These are phyloP conservation scores for Clivina fossor DNA, from an alignment of 2,888 invertebrate genomes.

Conservation along the genomic window DNA sequence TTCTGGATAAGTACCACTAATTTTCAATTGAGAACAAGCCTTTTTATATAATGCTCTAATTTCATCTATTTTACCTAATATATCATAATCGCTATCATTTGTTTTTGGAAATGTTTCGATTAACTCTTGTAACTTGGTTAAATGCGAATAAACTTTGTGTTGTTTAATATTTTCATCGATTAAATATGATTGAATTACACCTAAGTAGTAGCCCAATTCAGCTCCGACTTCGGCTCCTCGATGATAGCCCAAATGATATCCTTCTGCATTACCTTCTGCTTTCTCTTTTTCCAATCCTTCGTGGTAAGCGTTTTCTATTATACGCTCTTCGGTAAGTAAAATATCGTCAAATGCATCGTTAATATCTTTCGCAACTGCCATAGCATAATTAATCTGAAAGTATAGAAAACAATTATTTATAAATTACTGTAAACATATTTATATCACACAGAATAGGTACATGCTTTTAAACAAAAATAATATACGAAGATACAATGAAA, in stretches of 20 bases:
- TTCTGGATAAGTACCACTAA: conserved; percentile 59
- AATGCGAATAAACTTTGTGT: conserved; percentile 59
- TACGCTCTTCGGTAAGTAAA: conserved; percentile 67
- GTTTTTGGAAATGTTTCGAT: conserved; percentile 66
- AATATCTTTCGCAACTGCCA: conserved; percentile 62
- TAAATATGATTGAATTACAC: conserved; percentile 60
- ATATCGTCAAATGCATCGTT: conserved; percentile 75
- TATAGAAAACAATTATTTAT: too few species aligned
- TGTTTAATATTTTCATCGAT: conserved; percentile 45
- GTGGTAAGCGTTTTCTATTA: conserved; percentile 64
- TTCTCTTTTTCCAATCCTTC: conserved; percentile 68
- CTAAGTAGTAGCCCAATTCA: conserved; percentile 75
- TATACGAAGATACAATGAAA: too few species aligned
- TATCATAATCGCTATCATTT: conserved; percentile 68
- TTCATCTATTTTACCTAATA: conserved; percentile 61
- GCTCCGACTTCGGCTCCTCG: conserved; percentile 74
- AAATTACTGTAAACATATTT: too few species aligned
- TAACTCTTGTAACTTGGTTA: conserved; percentile 60
- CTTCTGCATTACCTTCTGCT: conserved; percentile 65
- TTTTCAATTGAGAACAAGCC: conserved; percentile 67
- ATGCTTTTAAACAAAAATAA: too few species aligned
- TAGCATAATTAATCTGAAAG: too few species aligned
- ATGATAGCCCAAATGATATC: conserved; percentile 75
- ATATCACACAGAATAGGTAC: too few species aligned
- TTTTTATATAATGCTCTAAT: conserved; percentile 71